Conservation (phyloP, 1,140 invertebrate genomes). For the Thaumatotibia leucotreta region DNA sequence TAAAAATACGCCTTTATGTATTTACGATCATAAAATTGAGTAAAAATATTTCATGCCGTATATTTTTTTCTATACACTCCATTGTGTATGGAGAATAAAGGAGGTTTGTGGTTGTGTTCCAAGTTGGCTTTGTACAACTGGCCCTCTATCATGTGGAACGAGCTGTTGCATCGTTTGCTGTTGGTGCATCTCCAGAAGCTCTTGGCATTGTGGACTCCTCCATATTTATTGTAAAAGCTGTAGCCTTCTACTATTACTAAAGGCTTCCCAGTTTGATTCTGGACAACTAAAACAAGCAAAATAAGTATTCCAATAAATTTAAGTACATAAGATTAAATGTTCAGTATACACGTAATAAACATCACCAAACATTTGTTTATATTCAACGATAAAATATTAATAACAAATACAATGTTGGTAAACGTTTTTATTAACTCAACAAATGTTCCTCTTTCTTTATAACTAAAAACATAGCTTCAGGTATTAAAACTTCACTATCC, state of each 20-base stretch:
- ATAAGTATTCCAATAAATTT: background rate
- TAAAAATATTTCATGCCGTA: conserved; percentile 25
- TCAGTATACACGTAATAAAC: too few relatives aligned
- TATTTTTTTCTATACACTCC: background rate
- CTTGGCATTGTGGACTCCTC: conserved; percentile 15
- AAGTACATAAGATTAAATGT: too few relatives aligned
- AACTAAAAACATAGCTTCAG: too few relatives aligned
- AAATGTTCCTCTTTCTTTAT: too few relatives aligned
- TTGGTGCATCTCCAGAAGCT: conserved; percentile 28
- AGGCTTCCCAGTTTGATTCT: background rate
- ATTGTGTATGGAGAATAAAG: conserved; percentile 24
- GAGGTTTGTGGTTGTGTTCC: conserved; percentile 27
- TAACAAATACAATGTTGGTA: too few relatives aligned
- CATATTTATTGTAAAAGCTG: background rate
- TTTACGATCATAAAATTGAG: too few relatives aligned
- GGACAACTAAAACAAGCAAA: background rate
- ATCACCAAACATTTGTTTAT: too few relatives aligned
- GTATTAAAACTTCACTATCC: too few relatives aligned
- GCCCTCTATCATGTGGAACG: conserved; percentile 19
- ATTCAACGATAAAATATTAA: too few relatives aligned
- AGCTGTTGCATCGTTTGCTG: conserved; percentile 22
- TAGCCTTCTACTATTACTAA: background rate
- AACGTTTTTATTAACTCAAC: too few relatives aligned
- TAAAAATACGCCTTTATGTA: too few relatives aligned
- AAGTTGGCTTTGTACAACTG: background rate